Base-by-base conservation (phyloP, 2,888 invertebrate genomes). In the Idaea aversata region DNA sequence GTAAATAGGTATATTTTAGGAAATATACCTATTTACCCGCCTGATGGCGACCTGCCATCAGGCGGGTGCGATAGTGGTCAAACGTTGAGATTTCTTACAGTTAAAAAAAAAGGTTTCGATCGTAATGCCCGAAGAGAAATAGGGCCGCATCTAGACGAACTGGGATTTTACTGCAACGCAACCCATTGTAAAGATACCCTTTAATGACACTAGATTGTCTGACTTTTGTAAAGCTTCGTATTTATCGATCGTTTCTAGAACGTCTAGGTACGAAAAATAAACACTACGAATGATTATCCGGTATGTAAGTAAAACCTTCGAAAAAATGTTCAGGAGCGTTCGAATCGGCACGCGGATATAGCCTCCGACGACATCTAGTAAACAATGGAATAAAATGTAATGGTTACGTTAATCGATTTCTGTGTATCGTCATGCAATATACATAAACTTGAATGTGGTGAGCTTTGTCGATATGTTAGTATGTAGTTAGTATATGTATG, bases 91-190 rank as follows among this genome's bases (percentile, higher is more conserved):
- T n/a, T n/a, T n/a, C n/a, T n/a, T n/a, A n/a, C n/a, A n/a, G n/a
- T n/a, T n/a, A n/a, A n/a, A n/a, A n/a, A n/a, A n/a, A n/a, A n/a
- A n/a, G n/a, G 64, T 61, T 63, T 67, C 68, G 68, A 64, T 67
- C 66, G 67, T 67, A 68, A 69, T 72, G 72, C 65, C 47, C 15
- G 6, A 16, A 25, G 13, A 10, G 7, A 47, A 47, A 47, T 47
- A 47, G 47, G 47, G 13, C 47, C 7, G 47, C 47, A 47, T 7
- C 10, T 0, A 47, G 7, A 47, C 10, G 47, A 13, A 47, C 36
- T 3, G 36, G 36, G 36, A 36, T 36, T 36, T 36, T 36, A 36
- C 36, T 36, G 36, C 36, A 36, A 36, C 36, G 36, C 10, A 36
- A 36, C 6, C 36, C 36, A 7, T 36, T 7, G 36, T 36, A 10